Percentiles rank a stretch among this genome's conserved stretches.
Evolutionary conservation across 2,113 vertebrate genomes (phyloP).

Genomic region (Xyrauchen texanus): DNA sequence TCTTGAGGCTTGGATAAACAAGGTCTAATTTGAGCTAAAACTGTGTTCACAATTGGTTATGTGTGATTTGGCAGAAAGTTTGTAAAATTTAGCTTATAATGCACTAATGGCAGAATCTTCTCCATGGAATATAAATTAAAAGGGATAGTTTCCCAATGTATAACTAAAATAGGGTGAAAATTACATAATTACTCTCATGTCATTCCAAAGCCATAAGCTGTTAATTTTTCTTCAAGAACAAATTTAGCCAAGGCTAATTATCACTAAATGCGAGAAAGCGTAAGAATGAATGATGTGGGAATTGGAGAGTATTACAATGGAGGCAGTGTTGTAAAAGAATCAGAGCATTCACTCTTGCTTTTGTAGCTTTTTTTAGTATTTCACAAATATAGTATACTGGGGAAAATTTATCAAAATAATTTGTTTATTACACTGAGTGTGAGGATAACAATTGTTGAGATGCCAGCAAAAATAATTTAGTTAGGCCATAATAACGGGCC

Average conservation of each 20-base stretch:
- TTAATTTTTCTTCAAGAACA: not conserved
- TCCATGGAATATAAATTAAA: too few species aligned
- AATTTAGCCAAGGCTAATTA: not conserved
- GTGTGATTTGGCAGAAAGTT: too few species aligned
- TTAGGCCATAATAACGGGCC: not conserved
- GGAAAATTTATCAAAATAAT: constrained; percentile 1
- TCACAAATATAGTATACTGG: not conserved
- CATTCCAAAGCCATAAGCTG: too few species aligned
- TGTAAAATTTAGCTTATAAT: too few species aligned
- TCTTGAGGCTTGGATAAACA: too few species aligned
- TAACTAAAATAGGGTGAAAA: too few species aligned
- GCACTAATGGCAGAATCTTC: too few species aligned
- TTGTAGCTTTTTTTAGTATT: not conserved
- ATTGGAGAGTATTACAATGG: not conserved
- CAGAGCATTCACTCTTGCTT: not conserved
- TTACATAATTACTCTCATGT: too few species aligned
- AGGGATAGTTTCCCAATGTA: too few species aligned
- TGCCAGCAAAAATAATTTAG: not conserved
- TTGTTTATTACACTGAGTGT: not conserved
- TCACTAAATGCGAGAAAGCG: not conserved
- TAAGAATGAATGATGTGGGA: not conserved
- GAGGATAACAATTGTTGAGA: not conserved
- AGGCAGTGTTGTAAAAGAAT: not conserved
- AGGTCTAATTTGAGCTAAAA: too few species aligned
- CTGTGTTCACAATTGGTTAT: too few species aligned